Evolutionary conservation across 2,888 invertebrate genomes (phyloP), one percentile per base, ranked within the genome.

Genomic region (Acanthacorydalis orientalis): DNA sequence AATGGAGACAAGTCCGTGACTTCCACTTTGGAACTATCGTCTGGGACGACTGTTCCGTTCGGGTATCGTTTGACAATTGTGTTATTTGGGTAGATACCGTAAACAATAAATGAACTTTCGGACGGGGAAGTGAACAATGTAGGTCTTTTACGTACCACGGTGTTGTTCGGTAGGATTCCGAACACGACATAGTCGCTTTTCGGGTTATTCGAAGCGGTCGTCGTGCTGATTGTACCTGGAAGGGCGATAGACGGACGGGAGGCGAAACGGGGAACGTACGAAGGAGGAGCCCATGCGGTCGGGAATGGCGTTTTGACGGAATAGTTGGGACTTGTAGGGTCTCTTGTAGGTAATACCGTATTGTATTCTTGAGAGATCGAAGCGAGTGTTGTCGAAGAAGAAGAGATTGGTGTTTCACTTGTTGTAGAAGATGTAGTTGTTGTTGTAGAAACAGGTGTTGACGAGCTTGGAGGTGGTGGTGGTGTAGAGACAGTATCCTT

Each of bases 61-160:
- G 83, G 83, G 63, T 79, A 84, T 69, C 80, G 83, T 68, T 80
- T 77, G 62, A 84, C 78, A 64, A 83, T 70, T 63, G 79, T 82
- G 67, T 83, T 83, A 70, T 83, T 82, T 55, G 83, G 83, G 64
- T 77, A 78, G 59, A 83, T 74, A 62, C 83, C 83, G 59, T 80
- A 80, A 62, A 83, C 75, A 57, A 83, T 75, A 64, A 78, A 83
- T 54, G 83, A 82, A 57, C 78, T 71, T 60, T 79, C 75, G 67
- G 78, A 78, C 65, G 77, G 70, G 59, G 75, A 68, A 61, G 79
- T 78, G 64, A 78, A 71, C 58, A 72, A 62, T 63, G 77, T 76
- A 55, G 82, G 80, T 55, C 78, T 73, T 68, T 83, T 82, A 65
- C 81, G 75, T 63, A 83, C 78, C 65, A 84, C 78, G 53, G 83